Evolutionary conservation across 2,113 vertebrate genomes (phyloP), one percentile per base, ranked within the genome.

Genomic region (Urocolius indicus): DNA sequence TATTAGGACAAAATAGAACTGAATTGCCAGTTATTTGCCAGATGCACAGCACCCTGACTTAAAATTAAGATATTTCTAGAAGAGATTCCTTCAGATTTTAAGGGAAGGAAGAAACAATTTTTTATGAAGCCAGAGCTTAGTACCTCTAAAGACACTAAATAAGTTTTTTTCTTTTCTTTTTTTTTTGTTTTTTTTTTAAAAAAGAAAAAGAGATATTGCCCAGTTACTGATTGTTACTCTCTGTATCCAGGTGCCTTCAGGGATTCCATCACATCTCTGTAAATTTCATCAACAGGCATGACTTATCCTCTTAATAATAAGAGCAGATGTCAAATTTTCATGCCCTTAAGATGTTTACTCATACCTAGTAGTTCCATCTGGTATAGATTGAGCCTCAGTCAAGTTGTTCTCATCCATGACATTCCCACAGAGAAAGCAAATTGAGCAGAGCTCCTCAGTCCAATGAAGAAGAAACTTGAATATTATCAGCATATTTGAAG

Each of bases 341-440:
- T 95, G 68, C 79, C 85, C 78, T 21, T 67, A 55, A 80, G 91
- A 91, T 93, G 67, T 36, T 74, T 74, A 67, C 48, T 88, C 57
- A 61, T 88, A 96, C 34, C 57, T 80, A 36, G 21, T 63, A 80
- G 72, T 92, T 77, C 90, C 94, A 95, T 96, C 95, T 97, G 92
- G 72, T 88, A 76, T 67, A 83, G 75, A 93, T 94, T 1, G 17
- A 96, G 79, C 45, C 85, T 88, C 90, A 92, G 92, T 93, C 93
- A 96, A 96, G 57, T 96, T 93, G 83, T 90, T 96, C 79, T 97
- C 93, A 92, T 81, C 85, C 90, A 32, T 96, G 72, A 90, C 87
- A 43, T 88, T 94, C 88, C 93, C 45, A 68, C 90, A 81, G 94
- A 90, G 93, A 96, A 93, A 88, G 59, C 87, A 92, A 86, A 94